phyloP scores from a whole-genome alignment of 2,797 vertebrate genomes.

The Sarcophilus harrisii region DNA sequence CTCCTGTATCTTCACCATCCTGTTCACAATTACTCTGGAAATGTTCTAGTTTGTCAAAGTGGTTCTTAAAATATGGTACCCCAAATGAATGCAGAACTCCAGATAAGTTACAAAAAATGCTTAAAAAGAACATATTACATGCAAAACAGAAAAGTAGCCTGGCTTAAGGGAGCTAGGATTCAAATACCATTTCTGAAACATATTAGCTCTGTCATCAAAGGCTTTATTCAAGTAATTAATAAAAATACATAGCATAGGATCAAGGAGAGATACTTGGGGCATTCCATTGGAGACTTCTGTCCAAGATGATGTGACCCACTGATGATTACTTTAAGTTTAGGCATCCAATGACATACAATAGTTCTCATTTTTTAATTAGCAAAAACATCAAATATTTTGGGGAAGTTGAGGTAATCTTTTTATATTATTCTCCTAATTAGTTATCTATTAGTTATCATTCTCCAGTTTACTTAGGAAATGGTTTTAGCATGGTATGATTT shows the following conservation, averaged over 20 bases:
- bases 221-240: not conserved
- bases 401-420: not conserved
- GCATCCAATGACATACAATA: not conserved
- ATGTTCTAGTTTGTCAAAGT: not conserved
- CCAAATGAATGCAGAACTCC: not conserved
- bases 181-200: not conserved
- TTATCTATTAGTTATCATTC: not conserved
- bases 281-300: not conserved
- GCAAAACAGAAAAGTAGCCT: not conserved
- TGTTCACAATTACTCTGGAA: not conserved
- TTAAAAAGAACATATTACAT: not conserved
- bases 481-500: not conserved
- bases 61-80: not conserved
- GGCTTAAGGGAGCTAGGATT: not conserved
- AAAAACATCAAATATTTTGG: not conserved
- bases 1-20: not conserved
- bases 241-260: not conserved
- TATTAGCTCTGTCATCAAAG: not conserved
- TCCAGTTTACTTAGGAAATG: not conserved
- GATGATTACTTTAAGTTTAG: not conserved
- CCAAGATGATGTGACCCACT: not conserved
- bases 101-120: not conserved
- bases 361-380: not conserved
- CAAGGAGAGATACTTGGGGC: not conserved
- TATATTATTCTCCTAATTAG: not conserved